Evolutionary conservation across 1,140 invertebrate species (phyloP).

Genomic region (Zophobas atratus): DNA sequence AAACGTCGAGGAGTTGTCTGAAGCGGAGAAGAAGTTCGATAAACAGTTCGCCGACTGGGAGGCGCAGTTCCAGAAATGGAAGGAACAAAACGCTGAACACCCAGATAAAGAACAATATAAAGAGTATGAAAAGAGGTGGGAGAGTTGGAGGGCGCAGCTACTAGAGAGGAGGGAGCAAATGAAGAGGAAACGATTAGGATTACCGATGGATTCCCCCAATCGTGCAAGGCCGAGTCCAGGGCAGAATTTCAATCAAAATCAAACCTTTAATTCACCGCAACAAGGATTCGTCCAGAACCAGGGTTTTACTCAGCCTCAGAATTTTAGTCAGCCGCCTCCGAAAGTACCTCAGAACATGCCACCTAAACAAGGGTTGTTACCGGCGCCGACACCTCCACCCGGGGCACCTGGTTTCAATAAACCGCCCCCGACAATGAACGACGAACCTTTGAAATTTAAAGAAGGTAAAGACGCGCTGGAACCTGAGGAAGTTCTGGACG

Average conservation of each 20-base stretch:
- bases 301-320: background rate
- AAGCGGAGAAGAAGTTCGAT: constrained; percentile 86
- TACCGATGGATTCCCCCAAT: constrained; percentile 47
- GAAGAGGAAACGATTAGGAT: constrained; percentile 76
- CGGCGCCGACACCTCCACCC: constrained; percentile 18
- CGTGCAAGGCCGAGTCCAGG: constrained; percentile 1
- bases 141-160: constrained; percentile 82
- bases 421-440: constrained; percentile 60
- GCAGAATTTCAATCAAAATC: constrained; percentile 13
- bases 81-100: constrained; percentile 87
- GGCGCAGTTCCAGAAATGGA: constrained; percentile 88
- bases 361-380: constrained; percentile 5
- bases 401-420: constrained; percentile 52
- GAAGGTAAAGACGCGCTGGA: constrained; percentile 27
- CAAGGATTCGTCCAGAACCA: background rate
- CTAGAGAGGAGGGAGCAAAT: constrained; percentile 85
- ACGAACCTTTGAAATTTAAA: constrained; percentile 61
- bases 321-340: constrained; percentile 16
- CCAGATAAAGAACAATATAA: constrained; percentile 87
- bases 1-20: constrained; percentile 67
- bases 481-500: constrained; percentile 35
- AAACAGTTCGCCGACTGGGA: constrained; percentile 89
- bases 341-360: constrained; percentile 19
- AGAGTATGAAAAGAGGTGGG: constrained; percentile 88
- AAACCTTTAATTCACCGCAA: constrained; percentile 41